Base-by-base conservation (phyloP, 2,888 invertebrate genomes). In the Globia sparganii region DNA sequence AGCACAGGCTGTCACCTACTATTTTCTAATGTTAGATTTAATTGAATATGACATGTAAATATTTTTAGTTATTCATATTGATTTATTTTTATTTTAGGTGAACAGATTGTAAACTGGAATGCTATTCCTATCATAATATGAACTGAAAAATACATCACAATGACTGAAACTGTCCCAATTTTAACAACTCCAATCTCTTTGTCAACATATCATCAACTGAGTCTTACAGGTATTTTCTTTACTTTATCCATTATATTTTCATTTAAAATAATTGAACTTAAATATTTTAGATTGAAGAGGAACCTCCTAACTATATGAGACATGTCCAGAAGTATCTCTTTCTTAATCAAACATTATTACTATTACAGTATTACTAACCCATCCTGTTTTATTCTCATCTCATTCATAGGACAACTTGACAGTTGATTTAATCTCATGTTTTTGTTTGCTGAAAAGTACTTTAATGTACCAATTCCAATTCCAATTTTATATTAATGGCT, bases 141-240 rank as follows among this genome's bases (percentile, higher is more conserved):
- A 90, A 90, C 86, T 90, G 83, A 77, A 87, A 87, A 87, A 59
- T 64, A 87, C 86, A 82, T 90, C 94, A 96, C 89, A 90, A 96
- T 96, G 96, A 94, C 95, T 90, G 96, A 96, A 91, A 94, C 88
- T 88, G 91, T 92, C 88, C 91, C 95, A 88, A 90, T 93, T 85
- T 93, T 96, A 81, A 95, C 96, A 88, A 92, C 96, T 87, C 95
- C 96, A 69, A 95, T 95, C 90, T 95, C 95, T 77, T 89, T 96
- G 80, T 93, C 96, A 84, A 95, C 96, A 92, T 96, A 96, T 93
- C 95, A 96, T 89, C 96, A 96, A 88, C 94, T 96, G 69, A 96
- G 96, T 90, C 90, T 96, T 83, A 96, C 96, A 93, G 70, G 21
- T 53, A 34, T 34, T 53, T 53, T 53, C 18, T 62, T 68, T 37